phyloP scores from a whole-genome alignment of 2,113 vertebrate genomes.

The Mus musculus region GRCm39 chr17:9299001-9299500 shows the following conservation, averaged over 20 bases:
- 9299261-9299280: background rate
- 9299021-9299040: too few species aligned
- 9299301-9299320: background rate
- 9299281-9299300: background rate
- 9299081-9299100: background rate
- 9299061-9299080: background rate
- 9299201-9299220: background rate
- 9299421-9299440: background rate
- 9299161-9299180: background rate
- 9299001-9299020: too few species aligned
- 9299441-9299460: rapidly evolving
- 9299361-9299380: background rate
- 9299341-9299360: background rate
- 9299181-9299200: background rate
- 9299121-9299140: rapidly evolving
- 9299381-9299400: background rate
- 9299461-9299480: background rate
- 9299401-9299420: background rate
- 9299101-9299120: background rate
- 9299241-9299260: too few species aligned
- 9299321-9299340: background rate
- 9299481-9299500: too few species aligned
- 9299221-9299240: background rate
- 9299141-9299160: background rate
- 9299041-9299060: background rate